Evolutionary conservation across 2,888 invertebrate species (phyloP).

Genomic region (Synanthedon formicaeformis): DNA sequence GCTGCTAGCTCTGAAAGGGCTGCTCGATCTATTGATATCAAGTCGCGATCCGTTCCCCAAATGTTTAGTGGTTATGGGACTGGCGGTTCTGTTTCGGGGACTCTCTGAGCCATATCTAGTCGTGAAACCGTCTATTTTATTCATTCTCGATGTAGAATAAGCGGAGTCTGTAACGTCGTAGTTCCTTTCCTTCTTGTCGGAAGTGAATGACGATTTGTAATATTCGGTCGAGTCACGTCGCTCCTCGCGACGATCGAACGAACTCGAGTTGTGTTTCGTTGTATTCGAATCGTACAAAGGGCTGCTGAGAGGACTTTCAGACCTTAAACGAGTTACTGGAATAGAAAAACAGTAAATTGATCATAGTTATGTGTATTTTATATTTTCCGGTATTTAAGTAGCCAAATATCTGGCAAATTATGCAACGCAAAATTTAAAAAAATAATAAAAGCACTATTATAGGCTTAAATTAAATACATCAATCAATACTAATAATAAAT

Average conservation of each 20-base stretch:
- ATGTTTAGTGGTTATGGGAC: slow-evolving; percentile 67
- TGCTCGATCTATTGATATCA: slow-evolving; percentile 54
- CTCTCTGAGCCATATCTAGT: slow-evolving; percentile 55
- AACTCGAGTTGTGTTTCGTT: slow-evolving; percentile 44
- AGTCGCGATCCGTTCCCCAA: slow-evolving; percentile 61
- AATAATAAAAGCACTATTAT: no score
- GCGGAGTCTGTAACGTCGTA: slow-evolving; percentile 60
- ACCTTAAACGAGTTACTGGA: slow-evolving; percentile 56
- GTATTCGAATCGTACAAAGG: slow-evolving; percentile 48
- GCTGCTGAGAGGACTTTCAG: slow-evolving; percentile 58
- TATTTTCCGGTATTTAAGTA: no score
- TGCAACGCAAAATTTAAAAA: no score
- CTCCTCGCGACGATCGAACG: slow-evolving; percentile 57
- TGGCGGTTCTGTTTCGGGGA: slow-evolving; percentile 55
- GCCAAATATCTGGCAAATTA: no score
- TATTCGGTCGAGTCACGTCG: slow-evolving; percentile 53
- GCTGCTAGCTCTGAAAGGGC: slow-evolving; percentile 50
- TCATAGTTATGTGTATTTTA: no score
- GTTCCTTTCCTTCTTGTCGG: slow-evolving; percentile 52
- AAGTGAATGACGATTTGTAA: slow-evolving; percentile 50
- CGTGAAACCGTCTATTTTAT: slow-evolving; percentile 44
- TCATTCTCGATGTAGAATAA: slow-evolving; percentile 48
- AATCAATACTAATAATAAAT: no score
- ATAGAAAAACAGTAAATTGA: slow-evolving; percentile 10
- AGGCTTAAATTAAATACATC: no score